Conservation (phyloP, 2,113 vertebrate genomes). For the Todiramphus chloris region DNA sequence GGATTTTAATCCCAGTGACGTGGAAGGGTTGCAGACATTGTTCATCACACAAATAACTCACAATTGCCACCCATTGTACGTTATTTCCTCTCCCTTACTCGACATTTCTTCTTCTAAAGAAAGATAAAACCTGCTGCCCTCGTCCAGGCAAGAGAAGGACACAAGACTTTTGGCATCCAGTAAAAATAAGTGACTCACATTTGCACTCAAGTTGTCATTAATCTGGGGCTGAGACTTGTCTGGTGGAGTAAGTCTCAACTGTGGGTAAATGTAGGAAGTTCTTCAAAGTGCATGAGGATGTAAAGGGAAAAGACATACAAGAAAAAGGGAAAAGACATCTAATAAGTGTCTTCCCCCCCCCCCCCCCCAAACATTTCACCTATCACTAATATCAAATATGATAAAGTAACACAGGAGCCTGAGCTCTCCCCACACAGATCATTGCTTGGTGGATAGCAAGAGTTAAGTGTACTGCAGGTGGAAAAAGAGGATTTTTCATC, state of each 20-base stretch:
- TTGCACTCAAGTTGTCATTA: background rate
- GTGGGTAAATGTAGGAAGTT: slow-evolving; percentile 9
- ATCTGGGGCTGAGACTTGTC: background rate
- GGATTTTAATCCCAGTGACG: background rate
- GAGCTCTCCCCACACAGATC: background rate
- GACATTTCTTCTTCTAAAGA: background rate
- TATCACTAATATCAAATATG: background rate
- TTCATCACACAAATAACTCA: background rate
- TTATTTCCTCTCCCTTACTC: background rate
- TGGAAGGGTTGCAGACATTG: background rate
- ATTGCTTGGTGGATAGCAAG: background rate
- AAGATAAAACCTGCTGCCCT: background rate
- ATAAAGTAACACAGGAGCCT: background rate
- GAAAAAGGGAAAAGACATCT: background rate
- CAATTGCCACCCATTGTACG: background rate
- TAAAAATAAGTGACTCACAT: background rate
- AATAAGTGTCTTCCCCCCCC: no score
- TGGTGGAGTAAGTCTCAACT: background rate
- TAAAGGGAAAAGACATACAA: background rate
- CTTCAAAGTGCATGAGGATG: background rate
- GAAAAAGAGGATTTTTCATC: background rate
- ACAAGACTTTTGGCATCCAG: background rate
- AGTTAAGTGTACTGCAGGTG: background rate
- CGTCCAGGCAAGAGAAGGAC: background rate
- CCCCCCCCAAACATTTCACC: background rate